Evolutionary conservation across 2,113 vertebrate species (phyloP).

Genomic region (Acinonyx jubatus): DNA sequence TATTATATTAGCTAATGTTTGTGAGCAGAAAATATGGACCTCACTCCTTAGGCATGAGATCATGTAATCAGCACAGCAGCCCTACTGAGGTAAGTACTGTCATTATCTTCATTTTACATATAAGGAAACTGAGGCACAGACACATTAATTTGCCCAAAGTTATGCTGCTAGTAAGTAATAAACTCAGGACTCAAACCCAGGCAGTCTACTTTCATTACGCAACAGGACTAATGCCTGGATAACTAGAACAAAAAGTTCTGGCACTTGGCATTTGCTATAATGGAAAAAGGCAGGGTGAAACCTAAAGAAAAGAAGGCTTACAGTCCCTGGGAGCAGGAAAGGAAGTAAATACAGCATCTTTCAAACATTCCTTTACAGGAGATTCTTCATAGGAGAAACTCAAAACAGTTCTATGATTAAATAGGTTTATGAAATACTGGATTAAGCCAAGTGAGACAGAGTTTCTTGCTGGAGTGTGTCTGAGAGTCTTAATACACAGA

Average conservation of each 20-base stretch:
- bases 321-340: neutral
- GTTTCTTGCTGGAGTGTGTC: neutral
- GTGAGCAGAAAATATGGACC: neutral
- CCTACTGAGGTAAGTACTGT: neutral
- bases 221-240: neutral
- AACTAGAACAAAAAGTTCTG: neutral
- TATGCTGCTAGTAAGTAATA: neutral
- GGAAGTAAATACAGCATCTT: neutral
- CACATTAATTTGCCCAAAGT: neutral
- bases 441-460: neutral
- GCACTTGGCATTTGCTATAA: neutral
- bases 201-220: neutral
- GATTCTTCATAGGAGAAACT: neutral
- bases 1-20: neutral
- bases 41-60: neutral
- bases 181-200: neutral
- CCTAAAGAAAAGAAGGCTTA: neutral
- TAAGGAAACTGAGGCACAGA: neutral
- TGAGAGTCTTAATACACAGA: neutral
- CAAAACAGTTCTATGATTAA: neutral
- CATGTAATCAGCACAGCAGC: neutral
- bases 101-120: neutral
- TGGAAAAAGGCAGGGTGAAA: neutral
- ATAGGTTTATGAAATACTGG: neutral
- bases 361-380: conserved; percentile 34